Evolutionary conservation across 2,888 invertebrate species (phyloP), one percentile per base, ranked within the genome.

Genomic region (Xanthorhoe designata): DNA sequence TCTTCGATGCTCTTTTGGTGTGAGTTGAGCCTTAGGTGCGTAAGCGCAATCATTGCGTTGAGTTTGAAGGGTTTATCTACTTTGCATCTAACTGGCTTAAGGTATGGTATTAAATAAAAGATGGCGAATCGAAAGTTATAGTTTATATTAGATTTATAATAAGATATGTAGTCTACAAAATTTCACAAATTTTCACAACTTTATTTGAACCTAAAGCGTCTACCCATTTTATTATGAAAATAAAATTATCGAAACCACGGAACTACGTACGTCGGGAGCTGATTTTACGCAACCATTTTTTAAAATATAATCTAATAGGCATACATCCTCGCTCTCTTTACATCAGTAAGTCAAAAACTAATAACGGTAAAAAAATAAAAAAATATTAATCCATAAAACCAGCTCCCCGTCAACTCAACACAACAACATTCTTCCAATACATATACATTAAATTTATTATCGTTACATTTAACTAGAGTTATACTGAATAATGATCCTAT

Each of bases 401-500:
- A 85, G 87, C 91, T 91, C 89, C 89, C 92, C 87, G 88, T 86
- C 67, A 81, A 85, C 82, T 78, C 82, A 89, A 90, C 87, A 77
- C 73, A 70, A 77, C 78, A 80, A 81, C 78, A 49, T 60, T 67
- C 66, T 59, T 87, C 87, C 62, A 87, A 88, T 88, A 91, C 91
- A 89, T 84, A 81, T 80, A 79, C 78, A 81, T 82, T 88, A 88
- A 84, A 89, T 87, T 89, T 87, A 87, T 90, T 90, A 92, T 91
- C 86, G 88, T 93, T 92, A 93, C 89, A 93, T 89, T 93, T 93
- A 94, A 93, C 94, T 94, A 94, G 91, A 92, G 92, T 94, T 93
- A 94, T 94, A 94, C 92, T 91, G 94, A 94, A 94, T 94, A 94
- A 94, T 94, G 92, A 93, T 94, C 94, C 93, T 94, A 94, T 94